Conservation (phyloP, 2,797 vertebrate genomes). For the Smutsia gigantea region DNA sequence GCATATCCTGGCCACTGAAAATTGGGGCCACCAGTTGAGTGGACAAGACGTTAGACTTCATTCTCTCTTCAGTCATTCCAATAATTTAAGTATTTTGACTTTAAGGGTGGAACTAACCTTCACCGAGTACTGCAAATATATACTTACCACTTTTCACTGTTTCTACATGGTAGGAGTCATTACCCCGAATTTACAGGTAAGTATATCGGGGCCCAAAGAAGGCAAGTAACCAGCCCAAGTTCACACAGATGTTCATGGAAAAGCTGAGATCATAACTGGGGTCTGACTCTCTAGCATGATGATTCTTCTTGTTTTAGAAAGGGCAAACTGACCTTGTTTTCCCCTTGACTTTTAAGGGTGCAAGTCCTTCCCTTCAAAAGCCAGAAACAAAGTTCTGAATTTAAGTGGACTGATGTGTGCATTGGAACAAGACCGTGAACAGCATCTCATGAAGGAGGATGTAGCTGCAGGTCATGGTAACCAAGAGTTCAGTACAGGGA, state of each 20-base stretch:
- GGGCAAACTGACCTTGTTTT: not conserved
- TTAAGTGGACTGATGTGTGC: not conserved
- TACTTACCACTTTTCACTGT: not conserved
- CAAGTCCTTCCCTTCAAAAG: not conserved
- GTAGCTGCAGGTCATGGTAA: not conserved
- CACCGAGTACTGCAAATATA: not conserved
- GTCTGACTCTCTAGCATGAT: not conserved
- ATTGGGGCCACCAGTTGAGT: not conserved
- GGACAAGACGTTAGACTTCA: not conserved
- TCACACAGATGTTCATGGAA: not conserved
- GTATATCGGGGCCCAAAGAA: not conserved
- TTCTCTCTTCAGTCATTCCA: not conserved
- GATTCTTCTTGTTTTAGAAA: not conserved
- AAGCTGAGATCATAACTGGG: not conserved
- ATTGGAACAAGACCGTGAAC: not conserved
- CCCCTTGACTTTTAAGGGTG: not conserved
- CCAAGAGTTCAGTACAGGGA: not conserved
- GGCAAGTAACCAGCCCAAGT: not conserved
- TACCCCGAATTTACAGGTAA: not conserved
- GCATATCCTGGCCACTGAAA: not conserved
- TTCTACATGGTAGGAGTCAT: not conserved
- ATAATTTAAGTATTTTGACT: not conserved
- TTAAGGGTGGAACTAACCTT: not conserved
- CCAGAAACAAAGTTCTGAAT: constrained; percentile 26
- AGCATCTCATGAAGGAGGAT: not conserved